Conservation (phyloP, 1,140 invertebrate genomes). For the Mamestra configurata region DNA sequence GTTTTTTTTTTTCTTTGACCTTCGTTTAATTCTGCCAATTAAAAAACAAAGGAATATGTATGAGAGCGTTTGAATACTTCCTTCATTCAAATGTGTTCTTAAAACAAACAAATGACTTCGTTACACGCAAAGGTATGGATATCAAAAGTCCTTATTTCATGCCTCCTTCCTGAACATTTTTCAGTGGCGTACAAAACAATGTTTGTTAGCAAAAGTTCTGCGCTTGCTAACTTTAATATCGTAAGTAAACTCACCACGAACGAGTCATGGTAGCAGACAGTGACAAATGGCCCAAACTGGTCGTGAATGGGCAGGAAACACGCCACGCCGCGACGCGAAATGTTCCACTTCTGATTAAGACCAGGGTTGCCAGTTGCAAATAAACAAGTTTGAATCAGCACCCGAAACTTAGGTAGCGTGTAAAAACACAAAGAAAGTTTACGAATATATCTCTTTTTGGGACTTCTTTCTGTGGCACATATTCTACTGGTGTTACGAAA, state of each 20-base stretch:
- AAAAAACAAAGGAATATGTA: neutral
- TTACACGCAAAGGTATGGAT: constrained; percentile 9
- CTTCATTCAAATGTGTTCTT: neutral
- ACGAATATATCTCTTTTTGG: no score
- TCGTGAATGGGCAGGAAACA: constrained; percentile 20
- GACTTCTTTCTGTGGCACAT: neutral
- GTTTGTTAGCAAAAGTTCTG: constrained; percentile 2
- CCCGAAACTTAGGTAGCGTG: no score
- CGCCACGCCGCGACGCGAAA: constrained; percentile 12
- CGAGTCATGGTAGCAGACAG: constrained; percentile 8
- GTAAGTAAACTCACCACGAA: neutral
- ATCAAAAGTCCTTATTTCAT: neutral
- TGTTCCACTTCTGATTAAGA: constrained; percentile 16
- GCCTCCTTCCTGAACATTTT: neutral
- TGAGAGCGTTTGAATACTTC: constrained; percentile 7
- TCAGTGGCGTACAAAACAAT: neutral
- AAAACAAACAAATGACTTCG: neutral
- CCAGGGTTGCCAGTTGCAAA: constrained; percentile 26
- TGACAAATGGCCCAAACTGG: constrained; percentile 16
- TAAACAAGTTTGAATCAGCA: neutral
- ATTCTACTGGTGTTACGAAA: neutral
- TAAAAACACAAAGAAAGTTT: no score
- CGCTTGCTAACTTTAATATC: neutral
- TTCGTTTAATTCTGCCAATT: neutral
- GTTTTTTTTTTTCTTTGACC: neutral